phyloP scores from a whole-genome alignment of 2,797 vertebrate genomes.

The Diplodus sargus region DNA sequence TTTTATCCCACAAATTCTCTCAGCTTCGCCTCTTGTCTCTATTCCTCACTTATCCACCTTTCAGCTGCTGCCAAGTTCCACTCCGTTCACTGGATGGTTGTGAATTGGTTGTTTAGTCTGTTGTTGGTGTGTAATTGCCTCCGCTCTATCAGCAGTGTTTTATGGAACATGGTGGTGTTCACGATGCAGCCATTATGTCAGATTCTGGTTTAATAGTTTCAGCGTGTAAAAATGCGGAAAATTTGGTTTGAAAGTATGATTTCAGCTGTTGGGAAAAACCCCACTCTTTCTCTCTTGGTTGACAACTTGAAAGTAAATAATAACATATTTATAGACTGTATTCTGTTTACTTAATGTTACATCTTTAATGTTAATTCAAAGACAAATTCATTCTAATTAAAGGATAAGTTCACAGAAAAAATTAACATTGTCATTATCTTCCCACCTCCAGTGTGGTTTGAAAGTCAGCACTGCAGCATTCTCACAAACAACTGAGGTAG shows the following conservation, averaged over 20 bases:
- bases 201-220: not conserved
- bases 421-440: too few relatives aligned
- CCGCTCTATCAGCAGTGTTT: constrained; percentile 25
- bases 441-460: too few relatives aligned
- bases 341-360: not conserved
- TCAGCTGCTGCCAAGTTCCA: constrained; percentile 53
- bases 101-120: constrained; percentile 45
- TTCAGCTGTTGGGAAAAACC: not conserved
- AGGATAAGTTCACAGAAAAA: too few relatives aligned
- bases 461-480: too few relatives aligned
- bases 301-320: not conserved
- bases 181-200: not conserved
- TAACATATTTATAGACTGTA: not conserved
- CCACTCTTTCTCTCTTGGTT: not conserved
- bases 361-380: too few relatives aligned
- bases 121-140: constrained; percentile 34
- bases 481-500: too few relatives aligned
- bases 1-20: constrained; percentile 63
- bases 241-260: not conserved
- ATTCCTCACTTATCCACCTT: constrained; percentile 44
- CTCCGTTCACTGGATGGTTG: constrained; percentile 31
- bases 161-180: not conserved
- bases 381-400: too few relatives aligned
- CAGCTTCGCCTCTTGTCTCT: constrained; percentile 44
- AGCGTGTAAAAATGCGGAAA: not conserved